Base-by-base conservation (phyloP, 2,888 invertebrate genomes). In the Acronicta alni region DNA sequence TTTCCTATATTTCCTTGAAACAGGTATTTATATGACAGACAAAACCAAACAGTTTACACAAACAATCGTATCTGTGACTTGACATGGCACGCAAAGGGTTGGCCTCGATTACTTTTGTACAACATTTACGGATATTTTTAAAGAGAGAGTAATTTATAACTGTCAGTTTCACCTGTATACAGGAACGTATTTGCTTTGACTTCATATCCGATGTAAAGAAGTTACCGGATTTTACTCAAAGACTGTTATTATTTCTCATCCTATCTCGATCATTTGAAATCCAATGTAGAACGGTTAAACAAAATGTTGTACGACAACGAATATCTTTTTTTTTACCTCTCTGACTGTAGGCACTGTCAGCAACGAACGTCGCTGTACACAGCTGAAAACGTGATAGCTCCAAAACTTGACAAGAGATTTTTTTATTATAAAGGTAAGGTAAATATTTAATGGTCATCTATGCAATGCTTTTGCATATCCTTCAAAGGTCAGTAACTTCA, bases 11-110 rank as follows among this genome's bases (percentile, higher is more conserved):
- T 35, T 35, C 35, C 35, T 35, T 1, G 1, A 5, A 6, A 6
- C 14, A 35, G 32, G 32, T 14, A 37, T 38, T 37, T 10, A 26
- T 7, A 30, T 30, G 12, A 12, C 30, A 12, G 12, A 12, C 30
- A 30, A 30, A 43, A 47, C 60, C 43, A 17, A 59, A 67, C n/a
- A 23, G 30, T 47, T 64, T 45, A 52, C 52, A 41, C 17, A 59
- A 43, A 37, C 30, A 20, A 26, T 7, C 26, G 26, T 44, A 60
- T 53, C 38, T 51, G 51, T 60, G 47, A 41, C 23, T 60, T 48
- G 30, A 38, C 26, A 44, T 44, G 12, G 52, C 64, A 38, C 52
- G 68, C 39, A 48, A 14, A 23, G 47, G 32, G 38, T 67, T 47
- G 43, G 3, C 44, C 10, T 20, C 18, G 15, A 37, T 48, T 44